These are phyloP conservation scores for Hepsetus odoe DNA, from an alignment of 2,113 vertebrate species.

Conservation along the genomic window DNA sequence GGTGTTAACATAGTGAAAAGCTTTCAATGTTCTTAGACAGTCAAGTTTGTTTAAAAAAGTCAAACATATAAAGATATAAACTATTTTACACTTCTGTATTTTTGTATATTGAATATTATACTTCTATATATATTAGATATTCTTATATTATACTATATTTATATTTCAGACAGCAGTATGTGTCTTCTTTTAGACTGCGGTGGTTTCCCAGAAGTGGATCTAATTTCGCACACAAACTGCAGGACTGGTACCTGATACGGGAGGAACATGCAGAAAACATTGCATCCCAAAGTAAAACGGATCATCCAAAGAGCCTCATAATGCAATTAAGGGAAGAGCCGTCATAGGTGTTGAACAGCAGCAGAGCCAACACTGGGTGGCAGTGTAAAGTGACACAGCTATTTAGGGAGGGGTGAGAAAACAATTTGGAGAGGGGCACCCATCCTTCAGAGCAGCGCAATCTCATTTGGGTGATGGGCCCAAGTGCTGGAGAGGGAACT, in stretches of 20 bases:
- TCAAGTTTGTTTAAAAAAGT: too few species aligned
- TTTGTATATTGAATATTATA: too few species aligned
- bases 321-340: slow-evolving; percentile 61
- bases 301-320: slow-evolving; percentile 55
- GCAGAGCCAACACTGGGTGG: slow-evolving; percentile 23
- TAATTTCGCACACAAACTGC: slow-evolving; percentile 53
- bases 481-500: slow-evolving; percentile 19
- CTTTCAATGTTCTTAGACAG: too few species aligned
- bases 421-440: slow-evolving; percentile 19
- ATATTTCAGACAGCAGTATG: background rate
- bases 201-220: slow-evolving; percentile 50
- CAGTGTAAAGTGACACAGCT: slow-evolving; percentile 54
- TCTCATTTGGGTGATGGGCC: slow-evolving; percentile 51
- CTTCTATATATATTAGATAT: too few species aligned
- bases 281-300: slow-evolving; percentile 59
- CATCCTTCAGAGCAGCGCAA: slow-evolving; percentile 28
- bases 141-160: too few species aligned
- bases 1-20: background rate
- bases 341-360: slow-evolving; percentile 37
- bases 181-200: slow-evolving; percentile 44
- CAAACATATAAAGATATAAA: too few species aligned
- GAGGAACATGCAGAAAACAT: slow-evolving; percentile 60
- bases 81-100: too few species aligned
- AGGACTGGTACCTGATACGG: slow-evolving; percentile 62
- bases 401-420: slow-evolving; percentile 42